These are phyloP conservation scores for Columba janthina DNA, from an alignment of 2,113 vertebrate genomes.

Conservation along the genomic window DNA sequence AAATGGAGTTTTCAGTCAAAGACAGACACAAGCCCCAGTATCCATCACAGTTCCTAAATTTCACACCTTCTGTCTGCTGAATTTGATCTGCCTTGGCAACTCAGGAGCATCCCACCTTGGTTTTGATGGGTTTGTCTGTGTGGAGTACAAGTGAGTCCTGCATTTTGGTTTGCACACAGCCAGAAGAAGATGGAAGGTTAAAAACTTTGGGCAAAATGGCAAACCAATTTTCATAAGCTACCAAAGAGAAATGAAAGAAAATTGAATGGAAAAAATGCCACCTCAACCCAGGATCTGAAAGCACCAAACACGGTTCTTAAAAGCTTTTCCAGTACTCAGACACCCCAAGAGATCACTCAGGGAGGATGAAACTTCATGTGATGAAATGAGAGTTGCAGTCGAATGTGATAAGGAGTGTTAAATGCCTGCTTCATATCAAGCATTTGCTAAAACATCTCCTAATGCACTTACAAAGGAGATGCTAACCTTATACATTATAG, in stretches of 20 bases:
- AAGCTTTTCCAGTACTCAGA: constrained; percentile 66
- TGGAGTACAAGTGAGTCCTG: not conserved
- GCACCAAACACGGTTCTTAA: constrained; percentile 49
- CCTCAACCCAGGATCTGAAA: not conserved
- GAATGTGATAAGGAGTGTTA: constrained; percentile 43
- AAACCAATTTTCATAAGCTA: constrained; percentile 36
- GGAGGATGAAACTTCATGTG: constrained; percentile 59
- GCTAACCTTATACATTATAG: not conserved
- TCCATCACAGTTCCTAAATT: not conserved
- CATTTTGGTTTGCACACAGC: not conserved
- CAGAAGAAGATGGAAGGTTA: not conserved
- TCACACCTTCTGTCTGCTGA: constrained; percentile 35
- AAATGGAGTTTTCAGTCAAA: not conserved
- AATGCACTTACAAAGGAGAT: not conserved
- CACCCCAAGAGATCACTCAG: constrained; percentile 62
- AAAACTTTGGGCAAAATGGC: not conserved
- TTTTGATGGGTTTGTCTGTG: not conserved
- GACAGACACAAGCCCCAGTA: not conserved
- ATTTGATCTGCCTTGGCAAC: constrained; percentile 20
- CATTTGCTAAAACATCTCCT: constrained; percentile 43
- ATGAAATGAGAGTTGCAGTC: constrained; percentile 53
- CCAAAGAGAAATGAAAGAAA: not conserved
- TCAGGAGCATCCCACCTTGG: not conserved
- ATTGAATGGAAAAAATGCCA: not conserved
- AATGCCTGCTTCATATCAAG: constrained; percentile 32